Evolutionary conservation across 2,888 invertebrate species (phyloP), one percentile per base, ranked within the genome.

Genomic region (Antheraea assamensis): DNA sequence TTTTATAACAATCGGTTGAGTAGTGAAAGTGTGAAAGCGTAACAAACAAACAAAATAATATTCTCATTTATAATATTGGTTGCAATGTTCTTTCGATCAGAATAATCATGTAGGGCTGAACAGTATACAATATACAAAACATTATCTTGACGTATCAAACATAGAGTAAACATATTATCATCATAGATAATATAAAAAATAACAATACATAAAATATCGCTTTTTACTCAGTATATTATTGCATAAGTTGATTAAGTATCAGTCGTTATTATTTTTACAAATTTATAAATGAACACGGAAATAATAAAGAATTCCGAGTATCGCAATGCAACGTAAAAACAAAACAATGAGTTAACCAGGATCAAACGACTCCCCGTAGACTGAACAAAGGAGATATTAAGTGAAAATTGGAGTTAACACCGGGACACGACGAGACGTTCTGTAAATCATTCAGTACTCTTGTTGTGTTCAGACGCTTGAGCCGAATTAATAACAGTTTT

Each of bases 401-500:
- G 83, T 84, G 81, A 75, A 84, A 84, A 83, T 82, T 81, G 82
- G 79, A 84, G 81, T 82, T 85, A 85, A 87, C 76, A 77, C 81
- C 79, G 82, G 83, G 81, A 86, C 83, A 84, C 83, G 81, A 80
- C 83, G 83, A 81, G 83, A 80, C 80, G 83, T 85, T 87, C 87
- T 88, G 85, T 92, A 89, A 92, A 90, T 90, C 88, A 87, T 87
- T 87, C 85, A 88, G 81, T 79, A 78, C 74, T 70, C 70, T 55
- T 61, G 66, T 75, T 74, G 74, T 75, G 72, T 31, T n/a, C n/a
- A 74, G 49, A 55, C 75, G 75, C 81, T 82, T 78, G 85, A 83
- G 83, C 81, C 87, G 85, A 89, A 90, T 91, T 91, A 91, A 93
- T 94, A 93, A 89, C 91, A 88, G 88, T 92, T 92, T 91, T 91